Percentiles rank a stretch among this genome's conserved stretches.
Conservation (phyloP, 2,888 invertebrate genomes). For the Tetranychus truncatus region DNA sequence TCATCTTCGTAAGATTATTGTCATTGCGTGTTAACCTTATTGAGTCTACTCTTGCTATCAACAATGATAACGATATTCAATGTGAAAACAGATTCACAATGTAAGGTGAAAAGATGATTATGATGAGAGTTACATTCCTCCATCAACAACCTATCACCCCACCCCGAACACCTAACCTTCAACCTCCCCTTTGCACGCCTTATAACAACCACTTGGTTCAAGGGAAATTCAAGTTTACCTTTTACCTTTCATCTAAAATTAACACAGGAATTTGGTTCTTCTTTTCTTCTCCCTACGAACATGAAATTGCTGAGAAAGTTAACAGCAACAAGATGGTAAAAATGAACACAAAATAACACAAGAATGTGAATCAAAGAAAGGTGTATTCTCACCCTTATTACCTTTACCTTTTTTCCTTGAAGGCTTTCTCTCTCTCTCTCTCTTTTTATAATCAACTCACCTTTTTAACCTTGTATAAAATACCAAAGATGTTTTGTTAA, state of each 20-base stretch:
- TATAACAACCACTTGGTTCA: background rate
- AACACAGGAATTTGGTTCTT: background rate
- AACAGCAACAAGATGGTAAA: background rate
- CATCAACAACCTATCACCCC: constrained; percentile 1
- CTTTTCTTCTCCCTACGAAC: background rate
- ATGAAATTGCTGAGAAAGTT: background rate
- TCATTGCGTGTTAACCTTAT: background rate
- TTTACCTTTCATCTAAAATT: background rate
- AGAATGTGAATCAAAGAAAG: background rate
- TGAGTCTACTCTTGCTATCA: background rate
- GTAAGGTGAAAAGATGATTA: background rate
- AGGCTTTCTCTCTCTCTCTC: background rate
- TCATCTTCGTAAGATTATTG: background rate
- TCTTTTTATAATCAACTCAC: background rate
- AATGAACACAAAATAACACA: background rate
- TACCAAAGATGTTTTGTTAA: background rate
- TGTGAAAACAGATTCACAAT: background rate
- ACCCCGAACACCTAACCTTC: background rate
- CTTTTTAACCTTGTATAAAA: background rate
- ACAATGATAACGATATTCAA: background rate
- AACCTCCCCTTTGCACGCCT: background rate
- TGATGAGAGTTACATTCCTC: background rate
- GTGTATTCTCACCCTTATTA: background rate
- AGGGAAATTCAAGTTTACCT: background rate
- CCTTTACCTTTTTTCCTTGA: background rate